Percentiles rank a stretch among this genome's conserved stretches.
phyloP scores from a whole-genome alignment of 2,888 invertebrate species.

The Eupeodes latifasciatus region DNA sequence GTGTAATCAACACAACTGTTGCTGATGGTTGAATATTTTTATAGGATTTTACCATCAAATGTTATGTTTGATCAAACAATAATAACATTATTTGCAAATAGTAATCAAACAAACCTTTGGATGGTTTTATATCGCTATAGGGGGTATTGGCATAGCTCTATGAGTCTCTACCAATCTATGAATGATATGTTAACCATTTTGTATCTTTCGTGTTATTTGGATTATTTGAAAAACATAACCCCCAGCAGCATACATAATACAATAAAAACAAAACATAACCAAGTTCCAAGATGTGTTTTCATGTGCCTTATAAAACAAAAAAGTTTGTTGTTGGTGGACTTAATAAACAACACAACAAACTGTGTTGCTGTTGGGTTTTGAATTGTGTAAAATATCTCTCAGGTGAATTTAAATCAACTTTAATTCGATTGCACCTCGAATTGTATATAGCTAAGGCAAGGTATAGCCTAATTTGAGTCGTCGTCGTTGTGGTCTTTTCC shows the following conservation, averaged over 20 bases:
- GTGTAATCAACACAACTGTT: constrained; percentile 38
- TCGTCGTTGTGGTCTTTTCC: constrained; percentile 63
- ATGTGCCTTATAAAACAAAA: too few relatives aligned
- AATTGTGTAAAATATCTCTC: constrained; percentile 47
- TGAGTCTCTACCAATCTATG: not conserved
- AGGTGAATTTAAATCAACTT: constrained; percentile 74
- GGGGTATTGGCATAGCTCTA: not conserved
- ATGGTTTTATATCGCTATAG: not conserved
- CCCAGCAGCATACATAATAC: not conserved
- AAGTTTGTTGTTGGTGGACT: constrained; percentile 24
- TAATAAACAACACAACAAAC: not conserved
- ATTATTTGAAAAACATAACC: constrained; percentile 5
- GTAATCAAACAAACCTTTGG: constrained; percentile 35
- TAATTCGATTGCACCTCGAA: constrained; percentile 64
- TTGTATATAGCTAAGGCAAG: constrained; percentile 16
- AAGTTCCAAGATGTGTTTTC: too few relatives aligned
- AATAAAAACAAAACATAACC: not conserved
- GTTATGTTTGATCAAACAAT: constrained; percentile 48
- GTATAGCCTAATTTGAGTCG: constrained; percentile 61
- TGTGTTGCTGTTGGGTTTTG: not conserved
- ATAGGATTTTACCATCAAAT: constrained; percentile 38
- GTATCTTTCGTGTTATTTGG: constrained; percentile 35
- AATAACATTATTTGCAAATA: constrained; percentile 24
- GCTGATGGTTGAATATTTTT: constrained; percentile 35
- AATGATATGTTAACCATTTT: constrained; percentile 38